A percentile compares a stretch with the other conserved stretches of the same genome.
Conservation (phyloP, 2,797 vertebrate genomes). For the Meda fulgida region DNA sequence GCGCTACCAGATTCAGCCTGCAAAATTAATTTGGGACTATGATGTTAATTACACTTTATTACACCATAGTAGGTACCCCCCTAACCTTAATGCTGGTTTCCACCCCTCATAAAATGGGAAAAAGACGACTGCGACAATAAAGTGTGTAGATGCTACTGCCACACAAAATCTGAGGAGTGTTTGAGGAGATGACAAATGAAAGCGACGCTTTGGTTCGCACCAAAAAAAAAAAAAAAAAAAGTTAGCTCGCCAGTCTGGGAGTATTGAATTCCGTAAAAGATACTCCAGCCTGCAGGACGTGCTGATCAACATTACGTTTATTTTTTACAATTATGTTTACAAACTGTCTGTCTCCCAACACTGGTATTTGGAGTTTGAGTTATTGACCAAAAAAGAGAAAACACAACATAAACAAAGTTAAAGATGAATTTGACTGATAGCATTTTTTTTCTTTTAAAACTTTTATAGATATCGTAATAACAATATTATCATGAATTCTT, state of each 20-base stretch:
- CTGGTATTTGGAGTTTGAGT: not conserved
- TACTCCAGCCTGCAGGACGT: not conserved
- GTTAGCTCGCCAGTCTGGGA: not conserved
- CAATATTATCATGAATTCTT: not conserved
- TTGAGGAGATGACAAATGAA: not conserved
- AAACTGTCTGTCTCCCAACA: not conserved
- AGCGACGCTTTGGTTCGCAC: not conserved
- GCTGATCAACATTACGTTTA: not conserved
- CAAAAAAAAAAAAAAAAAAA: not conserved
- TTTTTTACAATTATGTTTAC: not conserved
- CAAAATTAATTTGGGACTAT: not conserved
- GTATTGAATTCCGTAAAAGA: not conserved
- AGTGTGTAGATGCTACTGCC: not conserved
- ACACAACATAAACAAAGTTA: not conserved
- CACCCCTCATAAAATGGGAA: not conserved
- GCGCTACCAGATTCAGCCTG: constrained; percentile 2
- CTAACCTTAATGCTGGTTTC: not conserved
- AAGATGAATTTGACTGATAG: not conserved
- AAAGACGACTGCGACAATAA: not conserved
- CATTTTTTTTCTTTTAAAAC: not conserved
- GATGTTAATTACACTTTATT: constrained; percentile 1
- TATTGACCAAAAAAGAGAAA: not conserved
- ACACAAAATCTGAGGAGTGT: not conserved
- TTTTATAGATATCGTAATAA: not conserved
- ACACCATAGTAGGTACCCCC: not conserved